Base-by-base conservation (phyloP, 2,797 vertebrate genomes). In the Myiotriccus ornatus region DNA sequence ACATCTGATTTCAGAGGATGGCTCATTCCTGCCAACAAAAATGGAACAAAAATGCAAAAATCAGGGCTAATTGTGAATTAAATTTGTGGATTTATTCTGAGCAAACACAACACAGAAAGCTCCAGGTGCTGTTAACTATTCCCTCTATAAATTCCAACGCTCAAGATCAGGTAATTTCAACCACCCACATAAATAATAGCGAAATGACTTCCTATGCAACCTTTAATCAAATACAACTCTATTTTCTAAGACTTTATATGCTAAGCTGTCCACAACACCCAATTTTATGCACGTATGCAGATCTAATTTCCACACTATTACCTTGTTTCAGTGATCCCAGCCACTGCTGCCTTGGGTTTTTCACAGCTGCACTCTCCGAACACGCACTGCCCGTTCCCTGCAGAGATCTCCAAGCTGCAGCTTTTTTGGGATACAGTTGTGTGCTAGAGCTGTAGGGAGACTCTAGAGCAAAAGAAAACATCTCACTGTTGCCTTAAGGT, bases 371-470 rank as follows among this genome's bases (percentile, higher is more conserved):
- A 88, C 83, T 94, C 84, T 97, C 95, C 1, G 96, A 76, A 43
- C 63, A 88, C 83, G 96, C 94, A 49, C n/a, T 93, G 17, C 92
- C 95, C 1, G 73, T 73, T 13, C 97, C 96, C 86, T 95, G 98
- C 9, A 98, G 96, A 39, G 98, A 97, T 60, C 95, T 96, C 98
- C 98, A 98, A 84, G 98, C 96, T 4, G 98, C 95, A 77, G 96
- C 65, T 97, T 98, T 98, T 85, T 96, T 98, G 7, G 98, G 96
- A 80, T 98, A 98, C 87, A 98, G 53, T 46, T 97, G 98, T 83
- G 98, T 93, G 89, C 98, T 98, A 37, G 98, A 98, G 92, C 98
- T 97, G 96, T 99, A 99, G 6, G 99, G 99, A 81, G 99, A 99
- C 95, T 97, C 99, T 99, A 6, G 20, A 96, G 57, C 23, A 89